Base-by-base conservation (phyloP, 2,888 invertebrate species). In the Archaeoteleia sp. region DNA sequence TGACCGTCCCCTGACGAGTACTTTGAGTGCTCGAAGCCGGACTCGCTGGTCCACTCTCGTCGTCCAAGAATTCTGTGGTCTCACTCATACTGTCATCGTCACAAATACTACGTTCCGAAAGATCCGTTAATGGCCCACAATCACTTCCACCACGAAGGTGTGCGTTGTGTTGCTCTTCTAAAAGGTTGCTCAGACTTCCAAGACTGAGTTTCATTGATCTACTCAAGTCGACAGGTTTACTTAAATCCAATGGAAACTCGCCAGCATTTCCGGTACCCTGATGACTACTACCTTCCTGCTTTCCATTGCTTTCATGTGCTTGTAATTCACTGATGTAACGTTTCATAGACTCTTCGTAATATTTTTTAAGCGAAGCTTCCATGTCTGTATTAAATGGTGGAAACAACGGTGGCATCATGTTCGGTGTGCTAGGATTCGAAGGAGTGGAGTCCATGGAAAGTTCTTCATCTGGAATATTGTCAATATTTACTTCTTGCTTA, bases 401-500 rank as follows among this genome's bases (percentile, higher is more conserved):
- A 86, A 93, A 93, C 78, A 92, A 87, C 79, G 93, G 92, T 79
- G 93, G 91, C 89, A 93, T 91, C 90, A 93, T 91, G 86, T 91
- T 91, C 78, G 91, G 90, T 78, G 90, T 90, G 49, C 91, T 91
- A 74, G 91, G 91, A 82, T 92, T 90, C 82, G 92, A 92, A 1
- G 91, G 92, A 37, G 92, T 90, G 20, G 93, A 92, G 84, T 93
- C 93, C 81, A 93, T 89, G 79, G 92, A 93, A 43, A 92, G 87
- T 82, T 94, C 95, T 85, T 95, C 96, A 84, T 97, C 96, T 1
- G 97, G 97, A 74, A 98, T 89, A 67, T 93, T 92, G 82, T 97
- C 97, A 63, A 97, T 94, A 85, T 97, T 96, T 54, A 97, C 93
- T 84, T 96, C 95, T n/a, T n/a, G n/a, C n/a, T n/a, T n/a, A n/a